These are phyloP conservation scores for Panonychus citri DNA, from an alignment of 1,140 invertebrate genomes.

Conservation along the genomic window DNA sequence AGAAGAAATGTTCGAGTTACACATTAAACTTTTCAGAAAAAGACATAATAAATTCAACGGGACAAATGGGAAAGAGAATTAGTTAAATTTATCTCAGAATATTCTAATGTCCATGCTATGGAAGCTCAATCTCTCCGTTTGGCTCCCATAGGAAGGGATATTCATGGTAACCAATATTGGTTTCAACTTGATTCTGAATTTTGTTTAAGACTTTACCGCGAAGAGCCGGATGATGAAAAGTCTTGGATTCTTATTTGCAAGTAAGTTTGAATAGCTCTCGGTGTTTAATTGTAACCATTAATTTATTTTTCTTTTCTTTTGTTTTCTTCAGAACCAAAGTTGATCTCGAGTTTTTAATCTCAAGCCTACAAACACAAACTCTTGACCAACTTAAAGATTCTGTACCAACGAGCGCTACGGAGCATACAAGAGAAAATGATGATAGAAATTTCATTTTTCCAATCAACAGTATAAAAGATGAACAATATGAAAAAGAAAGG, in stretches of 20 bases:
- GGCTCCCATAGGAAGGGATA: constrained; percentile 67
- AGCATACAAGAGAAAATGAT: constrained; percentile 10
- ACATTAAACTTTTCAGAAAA: constrained; percentile 67
- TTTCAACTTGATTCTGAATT: constrained; percentile 64
- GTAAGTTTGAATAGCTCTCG: not conserved
- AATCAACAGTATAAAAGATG: not conserved
- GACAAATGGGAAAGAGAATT: constrained; percentile 74
- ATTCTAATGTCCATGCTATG: constrained; percentile 54
- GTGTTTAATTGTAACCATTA: too few relatives aligned
- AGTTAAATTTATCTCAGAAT: constrained; percentile 70
- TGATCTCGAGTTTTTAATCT: too few relatives aligned
- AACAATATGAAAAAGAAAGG: not conserved
- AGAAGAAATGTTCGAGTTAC: constrained; percentile 46
- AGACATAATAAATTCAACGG: constrained; percentile 47
- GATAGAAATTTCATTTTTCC: not conserved
- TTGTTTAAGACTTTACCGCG: constrained; percentile 71
- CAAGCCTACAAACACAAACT: too few relatives aligned
- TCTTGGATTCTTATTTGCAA: constrained; percentile 64
- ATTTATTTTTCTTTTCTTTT: too few relatives aligned
- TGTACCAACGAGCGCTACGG: too few relatives aligned
- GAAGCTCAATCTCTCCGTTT: constrained; percentile 53
- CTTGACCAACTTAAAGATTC: too few relatives aligned
- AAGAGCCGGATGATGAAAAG: constrained; percentile 78
- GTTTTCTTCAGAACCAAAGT: too few relatives aligned
- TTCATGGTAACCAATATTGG: constrained; percentile 73